Evolutionary conservation across 2,797 vertebrate genomes (phyloP), one percentile per base, ranked within the genome.

Genomic region (Ataeniobius toweri): DNA sequence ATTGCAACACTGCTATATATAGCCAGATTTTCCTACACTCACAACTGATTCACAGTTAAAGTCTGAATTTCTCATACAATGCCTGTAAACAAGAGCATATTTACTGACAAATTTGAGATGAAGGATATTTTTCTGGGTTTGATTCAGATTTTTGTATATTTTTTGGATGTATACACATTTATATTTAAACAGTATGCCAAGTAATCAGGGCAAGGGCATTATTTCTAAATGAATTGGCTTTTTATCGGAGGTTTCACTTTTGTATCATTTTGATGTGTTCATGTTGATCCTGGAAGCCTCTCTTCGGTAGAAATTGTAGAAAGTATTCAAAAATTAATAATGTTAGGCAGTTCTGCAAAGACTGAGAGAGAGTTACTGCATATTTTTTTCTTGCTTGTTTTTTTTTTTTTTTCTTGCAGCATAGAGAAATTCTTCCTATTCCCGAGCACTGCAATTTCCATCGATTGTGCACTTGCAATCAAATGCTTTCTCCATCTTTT

Each of bases 1-100:
- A 75, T 76, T 63, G 75, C 61, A 83, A 76, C 31, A 1, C 14
- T 72, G 82, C 48, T 61, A 73, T 13, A 83, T 78, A 65, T 74
- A 65, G 36, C 3, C 6, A 6, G 7, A 39, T 78, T 73, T 77
- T 61, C 41, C 14, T 13, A 20, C 48, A 55, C 74, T 46, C 31
- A 53, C 69, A 59, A n/a, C 16, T 51, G 41, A 86, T 74, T 79
- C 39, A 69, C 50, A 24, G 44, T 41, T 24, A 5, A 22, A 74
- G 46, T 6, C 26, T 76, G 26, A 14, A 69, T 77, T 81, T 80
- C n/a, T 67, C 63, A 41, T 41, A 20, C 76, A 76, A 72, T n/a
- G 39, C 55, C 26, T 68, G 63, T 56, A 9, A 53, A 26, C 14
- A 24, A 16, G 67, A 68, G 31, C n/a, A 31, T 13, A 31, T 39